phyloP scores from a whole-genome alignment of 2,113 vertebrate species.

The Bombycilla garrulus region DNA sequence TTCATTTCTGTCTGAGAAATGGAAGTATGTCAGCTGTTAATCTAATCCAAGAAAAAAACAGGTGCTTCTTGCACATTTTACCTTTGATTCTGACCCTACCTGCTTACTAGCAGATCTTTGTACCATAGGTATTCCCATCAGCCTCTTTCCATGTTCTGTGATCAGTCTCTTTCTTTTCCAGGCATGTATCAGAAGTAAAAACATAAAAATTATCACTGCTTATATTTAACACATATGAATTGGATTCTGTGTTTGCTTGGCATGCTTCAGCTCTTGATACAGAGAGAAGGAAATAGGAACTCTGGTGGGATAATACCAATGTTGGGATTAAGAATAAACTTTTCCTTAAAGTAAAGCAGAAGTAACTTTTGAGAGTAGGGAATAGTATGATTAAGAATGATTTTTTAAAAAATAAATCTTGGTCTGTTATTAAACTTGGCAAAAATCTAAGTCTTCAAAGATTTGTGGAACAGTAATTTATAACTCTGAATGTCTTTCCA shows the following conservation, averaged over 20 bases:
- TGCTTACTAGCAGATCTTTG: neutral
- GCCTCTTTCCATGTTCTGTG: neutral
- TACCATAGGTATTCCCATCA: neutral
- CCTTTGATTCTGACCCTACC: neutral
- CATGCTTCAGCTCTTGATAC: neutral
- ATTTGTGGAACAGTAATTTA: neutral
- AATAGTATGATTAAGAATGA: neutral
- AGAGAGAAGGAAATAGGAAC: neutral
- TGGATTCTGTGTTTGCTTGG: neutral
- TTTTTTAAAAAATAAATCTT: neutral
- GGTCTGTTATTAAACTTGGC: neutral
- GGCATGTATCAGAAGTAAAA: neutral
- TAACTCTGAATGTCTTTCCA: neutral
- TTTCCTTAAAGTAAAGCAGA: neutral
- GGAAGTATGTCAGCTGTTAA: neutral
- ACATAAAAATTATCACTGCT: neutral
- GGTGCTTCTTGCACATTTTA: neutral
- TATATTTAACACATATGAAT: neutral
- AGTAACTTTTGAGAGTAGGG: neutral
- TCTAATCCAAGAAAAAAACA: neutral
- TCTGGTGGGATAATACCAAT: neutral
- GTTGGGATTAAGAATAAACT: neutral
- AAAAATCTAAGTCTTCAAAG: slow-evolving; percentile 30
- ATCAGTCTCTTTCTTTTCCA: neutral
- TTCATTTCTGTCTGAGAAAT: neutral